Evolutionary conservation across 2,113 vertebrate species (phyloP), one percentile per base, ranked within the genome.

Genomic region (Oryzias celebensis): DNA sequence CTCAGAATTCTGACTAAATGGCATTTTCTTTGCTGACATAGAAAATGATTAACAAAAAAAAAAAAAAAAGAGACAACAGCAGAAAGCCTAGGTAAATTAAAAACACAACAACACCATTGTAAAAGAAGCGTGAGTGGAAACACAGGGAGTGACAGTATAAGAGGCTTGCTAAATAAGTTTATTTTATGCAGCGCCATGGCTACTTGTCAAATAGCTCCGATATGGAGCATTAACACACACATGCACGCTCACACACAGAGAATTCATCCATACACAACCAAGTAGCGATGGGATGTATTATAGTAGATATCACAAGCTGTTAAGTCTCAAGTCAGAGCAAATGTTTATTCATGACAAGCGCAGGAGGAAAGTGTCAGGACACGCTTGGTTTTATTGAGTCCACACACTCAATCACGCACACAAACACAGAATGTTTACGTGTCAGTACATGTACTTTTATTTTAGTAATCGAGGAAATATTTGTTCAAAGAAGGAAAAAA

Each of bases 271-370:
- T 53, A 66, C 51, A 71, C 68, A 78, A 47, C 41, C 16, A 58
- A 47, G 18, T 24, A 52, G 53, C 62, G 70, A 72, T 65, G 49
- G 59, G 52, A 36, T 79, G 78, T 68, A 64, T 78, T 77, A 77
- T 23, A 58, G 42, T 58, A 58, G 75, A 83, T 69, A 82, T 80
- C 78, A 79, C 70, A 77, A 75, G 67, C 78, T 83, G 77, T 81
- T 83, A 7, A 79, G 57, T 76, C 62, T 68, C 66, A 63, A 71
- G 77, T 71, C 54, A 57, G 60, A 77, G 47, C 71, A 80, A 69
- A 80, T 84, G 81, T 84, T 82, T 78, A 76, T 84, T 84, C 69
- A 76, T 80, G 71, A 78, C 48, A 58, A 45, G 65, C 52, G 46
- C 63, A 63, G 51, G 58, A 76, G 69, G 69, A 75, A 60, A 65